Conservation (phyloP, 2,113 vertebrate genomes). For the Alouatta palliata region DNA sequence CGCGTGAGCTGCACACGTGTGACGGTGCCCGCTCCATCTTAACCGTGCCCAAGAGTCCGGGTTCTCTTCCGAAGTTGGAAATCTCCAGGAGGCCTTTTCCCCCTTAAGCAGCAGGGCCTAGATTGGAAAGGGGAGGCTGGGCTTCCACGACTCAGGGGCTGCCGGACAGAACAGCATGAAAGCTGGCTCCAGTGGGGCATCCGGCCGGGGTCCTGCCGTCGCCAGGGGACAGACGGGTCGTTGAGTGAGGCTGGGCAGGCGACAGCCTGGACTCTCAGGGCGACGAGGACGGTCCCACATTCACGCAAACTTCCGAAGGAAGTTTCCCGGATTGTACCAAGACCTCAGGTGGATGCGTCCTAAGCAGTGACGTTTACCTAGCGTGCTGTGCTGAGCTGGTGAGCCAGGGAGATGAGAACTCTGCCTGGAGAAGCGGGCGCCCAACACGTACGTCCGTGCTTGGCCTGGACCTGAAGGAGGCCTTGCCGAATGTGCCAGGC, state of each 20-base stretch:
- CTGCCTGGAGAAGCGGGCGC: background rate
- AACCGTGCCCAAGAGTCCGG: rapidly evolving
- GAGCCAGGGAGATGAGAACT: background rate
- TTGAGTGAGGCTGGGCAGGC: background rate
- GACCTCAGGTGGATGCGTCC: rapidly evolving
- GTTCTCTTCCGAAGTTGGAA: rapidly evolving
- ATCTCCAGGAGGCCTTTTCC: background rate
- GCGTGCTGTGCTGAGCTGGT: rapidly evolving
- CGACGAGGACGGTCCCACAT: rapidly evolving
- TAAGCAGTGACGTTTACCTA: rapidly evolving
- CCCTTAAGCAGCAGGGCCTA: rapidly evolving
- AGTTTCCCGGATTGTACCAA: background rate
- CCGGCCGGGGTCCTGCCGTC: rapidly evolving
- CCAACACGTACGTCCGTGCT: rapidly evolving
- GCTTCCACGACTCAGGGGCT: background rate
- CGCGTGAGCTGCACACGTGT: too few species aligned
- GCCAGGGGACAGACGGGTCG: rapidly evolving
- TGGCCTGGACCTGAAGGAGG: background rate
- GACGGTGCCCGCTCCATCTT: rapidly evolving
- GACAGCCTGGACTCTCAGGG: background rate
- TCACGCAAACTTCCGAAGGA: too few species aligned
- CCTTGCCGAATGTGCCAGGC: background rate
- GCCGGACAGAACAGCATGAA: too few species aligned
- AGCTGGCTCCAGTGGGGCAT: background rate
- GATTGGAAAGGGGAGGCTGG: background rate